Base-by-base conservation (phyloP, 92 coral and sea anemone species). In the Palythoa heliodiscus region DNA sequence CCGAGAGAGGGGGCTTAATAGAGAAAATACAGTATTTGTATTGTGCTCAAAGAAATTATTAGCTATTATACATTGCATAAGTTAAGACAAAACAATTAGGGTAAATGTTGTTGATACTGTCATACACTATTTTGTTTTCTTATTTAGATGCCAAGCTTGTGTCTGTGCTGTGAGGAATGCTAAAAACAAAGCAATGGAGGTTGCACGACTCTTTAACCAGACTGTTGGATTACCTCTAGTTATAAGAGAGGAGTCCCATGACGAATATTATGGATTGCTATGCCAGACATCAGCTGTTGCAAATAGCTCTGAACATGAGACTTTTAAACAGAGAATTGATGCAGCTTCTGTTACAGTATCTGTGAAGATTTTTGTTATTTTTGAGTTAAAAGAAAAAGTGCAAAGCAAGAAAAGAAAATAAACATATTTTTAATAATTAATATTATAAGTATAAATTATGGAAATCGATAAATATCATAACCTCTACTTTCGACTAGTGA, bases 91-190 rank as follows among this genome's bases (percentile, higher is more conserved):
- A 58, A 58, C 17, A 19, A 58, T 14, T 14, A 11, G 17, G 4
- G 64, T 58, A 4, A 0, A 15, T 19, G 5, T 14, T 6, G 15
- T 58, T 58, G 17, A 58, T 58, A 4, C 35, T 29, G 35, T 1
- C 35, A 29, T 29, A 29, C 20, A 67, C 20, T 9, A 22, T 22
- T 25, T 0, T 13, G 1, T 69, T 16, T 52, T 50, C 13, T 22
- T 54, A 40, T 87, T 39, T 83, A 96, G 99, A 73, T 88, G 97
- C 61, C 97, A 96, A 89, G 98, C 99, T 19, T 96, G 99, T 90
- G 93, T 96, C 4, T 86, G 88, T 78, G 99, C 99, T 19, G 98
- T 96, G 53, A 92, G 83, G 78, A 96, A 96, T 95, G 99, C 98
- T 16, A 95, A 88, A 88, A 95, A 87, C 83, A 96, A 96, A 83